Evolutionary conservation across 2,888 invertebrate species (phyloP).

Genomic region (Falcaria lacertinaria): DNA sequence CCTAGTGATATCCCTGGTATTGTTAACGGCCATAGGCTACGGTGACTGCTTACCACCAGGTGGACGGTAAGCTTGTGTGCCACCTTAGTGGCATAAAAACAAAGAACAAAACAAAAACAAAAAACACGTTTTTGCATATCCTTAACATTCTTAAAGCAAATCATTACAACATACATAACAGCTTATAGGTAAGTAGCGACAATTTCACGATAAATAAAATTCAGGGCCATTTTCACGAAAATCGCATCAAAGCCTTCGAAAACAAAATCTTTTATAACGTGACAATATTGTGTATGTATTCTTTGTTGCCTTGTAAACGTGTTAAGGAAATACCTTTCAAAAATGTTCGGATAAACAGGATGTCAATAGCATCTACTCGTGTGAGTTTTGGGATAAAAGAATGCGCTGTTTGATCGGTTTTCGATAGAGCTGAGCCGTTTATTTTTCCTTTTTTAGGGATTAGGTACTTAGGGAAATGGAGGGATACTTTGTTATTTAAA

Average conservation of each 20-base stretch:
- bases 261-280: neutral
- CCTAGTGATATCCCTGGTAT: too few species aligned
- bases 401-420: neutral
- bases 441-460: neutral
- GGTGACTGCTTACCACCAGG: too few species aligned
- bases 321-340: slow-evolving; percentile 1
- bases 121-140: too few species aligned
- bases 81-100: too few species aligned
- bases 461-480: neutral
- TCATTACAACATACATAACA: too few species aligned
- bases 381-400: neutral
- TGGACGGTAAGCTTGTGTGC: too few species aligned
- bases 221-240: neutral
- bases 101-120: too few species aligned
- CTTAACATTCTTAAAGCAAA: too few species aligned
- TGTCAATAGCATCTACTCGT: neutral
- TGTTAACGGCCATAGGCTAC: too few species aligned
- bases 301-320: neutral
- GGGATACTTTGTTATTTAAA: too few species aligned
- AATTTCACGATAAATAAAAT: neutral
- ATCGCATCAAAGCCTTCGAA: neutral
- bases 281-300: neutral
- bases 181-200: neutral
- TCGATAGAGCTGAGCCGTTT: neutral
- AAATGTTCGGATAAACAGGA: slow-evolving; percentile 2